These are phyloP conservation scores for Cygnus atratus DNA, from an alignment of 2,113 vertebrate genomes.

Conservation along the genomic window DNA sequence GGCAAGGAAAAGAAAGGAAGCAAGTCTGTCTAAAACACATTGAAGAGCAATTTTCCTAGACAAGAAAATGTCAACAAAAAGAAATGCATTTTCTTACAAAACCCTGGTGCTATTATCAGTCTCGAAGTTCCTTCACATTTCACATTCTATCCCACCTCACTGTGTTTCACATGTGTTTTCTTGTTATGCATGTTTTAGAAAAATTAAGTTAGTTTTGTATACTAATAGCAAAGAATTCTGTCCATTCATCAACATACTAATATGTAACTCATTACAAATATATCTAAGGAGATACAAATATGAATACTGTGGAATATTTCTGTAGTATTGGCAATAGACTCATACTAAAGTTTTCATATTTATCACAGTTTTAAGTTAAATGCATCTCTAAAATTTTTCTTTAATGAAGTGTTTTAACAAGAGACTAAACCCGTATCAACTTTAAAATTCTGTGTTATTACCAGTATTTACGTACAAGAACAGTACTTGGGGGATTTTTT, in stretches of 20 bases:
- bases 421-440: neutral
- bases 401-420: neutral
- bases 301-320: neutral
- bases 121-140: neutral
- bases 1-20: neutral
- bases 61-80: neutral
- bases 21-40: neutral
- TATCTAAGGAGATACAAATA: neutral
- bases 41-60: neutral
- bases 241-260: neutral
- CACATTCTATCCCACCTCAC: neutral
- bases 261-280: neutral
- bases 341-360: neutral
- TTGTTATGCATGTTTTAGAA: neutral
- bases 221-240: neutral
- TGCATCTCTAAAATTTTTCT: neutral
- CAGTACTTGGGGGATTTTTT: neutral
- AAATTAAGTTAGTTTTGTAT: neutral
- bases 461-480: rapidly evolving
- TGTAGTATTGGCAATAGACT: neutral
- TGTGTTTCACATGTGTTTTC: neutral
- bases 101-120: neutral
- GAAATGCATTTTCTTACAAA: neutral
- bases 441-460: neutral
- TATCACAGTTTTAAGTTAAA: neutral